phyloP scores from a whole-genome alignment of 1,140 invertebrate species.

The Drosophila parvula region DNA sequence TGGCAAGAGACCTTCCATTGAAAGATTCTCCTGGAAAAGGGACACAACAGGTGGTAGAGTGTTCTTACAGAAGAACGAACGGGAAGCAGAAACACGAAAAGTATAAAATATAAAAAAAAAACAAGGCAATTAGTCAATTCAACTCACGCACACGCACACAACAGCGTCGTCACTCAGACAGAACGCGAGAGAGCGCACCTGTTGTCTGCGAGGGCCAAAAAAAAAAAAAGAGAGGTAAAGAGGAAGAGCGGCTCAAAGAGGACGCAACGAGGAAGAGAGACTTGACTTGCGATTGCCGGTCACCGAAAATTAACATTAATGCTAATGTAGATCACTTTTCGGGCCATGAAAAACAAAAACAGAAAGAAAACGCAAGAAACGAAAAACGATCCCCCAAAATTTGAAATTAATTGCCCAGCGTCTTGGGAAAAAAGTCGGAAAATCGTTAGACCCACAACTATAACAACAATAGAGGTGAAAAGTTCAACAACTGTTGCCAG shows the following conservation, averaged over 20 bases:
- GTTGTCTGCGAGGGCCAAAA: constrained; percentile 30
- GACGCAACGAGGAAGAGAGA: constrained; percentile 25
- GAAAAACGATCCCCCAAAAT: constrained; percentile 38
- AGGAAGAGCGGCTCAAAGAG: constrained; percentile 21
- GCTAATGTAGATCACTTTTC: constrained; percentile 66
- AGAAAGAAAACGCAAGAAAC: constrained; percentile 1
- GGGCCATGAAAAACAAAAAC: constrained; percentile 1
- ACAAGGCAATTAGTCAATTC: constrained; percentile 71
- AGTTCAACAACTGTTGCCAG: constrained; percentile 65
- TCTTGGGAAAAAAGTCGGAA: constrained; percentile 23
- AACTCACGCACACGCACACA: constrained; percentile 60
- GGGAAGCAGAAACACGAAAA: constrained; percentile 5
- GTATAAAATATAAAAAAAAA: constrained; percentile 14
- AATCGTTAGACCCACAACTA: constrained; percentile 52
- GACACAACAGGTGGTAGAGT: constrained; percentile 43
- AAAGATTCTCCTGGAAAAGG: constrained; percentile 23
- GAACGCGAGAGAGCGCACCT: constrained; percentile 65
- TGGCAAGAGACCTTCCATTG: not conserved
- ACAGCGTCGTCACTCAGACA: constrained; percentile 51
- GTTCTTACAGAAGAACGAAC: constrained; percentile 3
- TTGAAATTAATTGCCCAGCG: constrained; percentile 59
- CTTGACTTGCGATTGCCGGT: constrained; percentile 20
- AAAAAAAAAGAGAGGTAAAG: constrained; percentile 11
- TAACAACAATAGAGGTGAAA: constrained; percentile 33
- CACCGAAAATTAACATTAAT: constrained; percentile 65